A percentile compares a stretch with the other conserved stretches of the same genome.
Conservation (phyloP, 37 sponge, comb jelly and placozoan species). For the Ephydatia muelleri region DNA sequence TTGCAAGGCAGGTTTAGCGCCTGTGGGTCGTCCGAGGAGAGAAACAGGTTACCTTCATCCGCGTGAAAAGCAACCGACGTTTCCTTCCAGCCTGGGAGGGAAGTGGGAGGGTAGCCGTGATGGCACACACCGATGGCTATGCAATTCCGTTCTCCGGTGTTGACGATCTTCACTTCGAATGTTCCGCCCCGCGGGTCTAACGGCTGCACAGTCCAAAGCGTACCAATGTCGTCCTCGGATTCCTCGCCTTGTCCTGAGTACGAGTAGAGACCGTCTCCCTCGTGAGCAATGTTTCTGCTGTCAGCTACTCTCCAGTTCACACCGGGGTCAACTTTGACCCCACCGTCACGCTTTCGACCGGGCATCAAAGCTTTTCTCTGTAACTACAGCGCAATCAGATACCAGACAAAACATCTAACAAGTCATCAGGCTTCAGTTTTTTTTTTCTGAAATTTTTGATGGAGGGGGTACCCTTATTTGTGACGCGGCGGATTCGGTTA, state of each 20-base stretch:
- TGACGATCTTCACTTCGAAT: slow-evolving; percentile 27
- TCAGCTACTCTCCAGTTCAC: slow-evolving; percentile 39
- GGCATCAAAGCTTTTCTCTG: neutral
- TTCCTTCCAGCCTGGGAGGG: slow-evolving; percentile 66
- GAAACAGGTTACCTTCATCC: slow-evolving; percentile 53
- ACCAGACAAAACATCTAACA: neutral
- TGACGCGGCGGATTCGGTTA: too few species aligned
- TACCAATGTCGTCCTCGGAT: slow-evolving; percentile 38
- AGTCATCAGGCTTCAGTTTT: neutral
- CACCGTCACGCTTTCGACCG: neutral
- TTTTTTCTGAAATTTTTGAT: neutral
- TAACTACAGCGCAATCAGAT: neutral
- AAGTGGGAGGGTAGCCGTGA: slow-evolving; percentile 38
- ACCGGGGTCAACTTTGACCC: slow-evolving; percentile 9
- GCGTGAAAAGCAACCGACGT: slow-evolving; percentile 64
- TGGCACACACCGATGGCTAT: slow-evolving; percentile 65
- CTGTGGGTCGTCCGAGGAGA: slow-evolving; percentile 21
- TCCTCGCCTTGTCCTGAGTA: slow-evolving; percentile 31
- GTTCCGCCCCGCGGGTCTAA: slow-evolving; percentile 22
- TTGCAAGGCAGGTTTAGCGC: slow-evolving; percentile 11
- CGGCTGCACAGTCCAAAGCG: slow-evolving; percentile 23
- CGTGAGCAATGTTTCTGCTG: slow-evolving; percentile 12
- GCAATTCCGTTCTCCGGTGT: slow-evolving; percentile 45
- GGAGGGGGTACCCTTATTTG: neutral
- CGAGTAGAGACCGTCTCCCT: slow-evolving; percentile 46